Evolutionary conservation across 2,888 invertebrate species (phyloP), one percentile per base, ranked within the genome.

Genomic region (Amphipyra tragopoginis): DNA sequence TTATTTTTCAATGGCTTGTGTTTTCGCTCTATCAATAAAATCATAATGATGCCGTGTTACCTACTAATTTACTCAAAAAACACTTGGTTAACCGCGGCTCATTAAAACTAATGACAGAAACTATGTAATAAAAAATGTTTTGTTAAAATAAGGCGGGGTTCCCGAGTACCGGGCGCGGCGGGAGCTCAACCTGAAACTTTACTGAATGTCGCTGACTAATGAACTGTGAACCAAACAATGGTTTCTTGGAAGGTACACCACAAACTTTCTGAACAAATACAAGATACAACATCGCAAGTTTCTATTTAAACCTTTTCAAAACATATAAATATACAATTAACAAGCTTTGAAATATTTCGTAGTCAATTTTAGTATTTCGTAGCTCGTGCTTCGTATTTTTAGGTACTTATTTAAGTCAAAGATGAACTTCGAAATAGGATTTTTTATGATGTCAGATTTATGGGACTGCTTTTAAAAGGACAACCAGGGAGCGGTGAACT

Each of bases 211-310:
- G 62, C 65, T 90, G 91, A 89, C 91, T 93, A 94, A 94, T 93
- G 93, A 91, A 85, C 92, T 92, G 92, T 93, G 82, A 92, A 92
- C 77, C 75, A 68, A 92, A 94, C 93, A 93, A 93, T 93, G 74
- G 90, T 71, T 56, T 72, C 83, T 81, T 78, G 65, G 64, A 77
- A 81, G 71, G 65, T 79, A 77, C 66, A 65, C 64, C 66, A 78
- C 80, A 70, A 79, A 81, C 82, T 77, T 85, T 84, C 81, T 79
- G 77, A 83, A 65, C 72, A 75, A 42, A 50, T 60, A 47, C 39
- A 66, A 29, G 39, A 39, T 13, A 15, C 10, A 44, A 42, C 8
- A 15, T 47, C 34, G 42, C 43, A 51, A 51, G 60, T 60, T 52
- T 52, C 10, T 15, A 15, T 39, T 29, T 7, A 65, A 47, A 39